Conservation (phyloP, 2,888 invertebrate species). For the Sphinx pinastri region DNA sequence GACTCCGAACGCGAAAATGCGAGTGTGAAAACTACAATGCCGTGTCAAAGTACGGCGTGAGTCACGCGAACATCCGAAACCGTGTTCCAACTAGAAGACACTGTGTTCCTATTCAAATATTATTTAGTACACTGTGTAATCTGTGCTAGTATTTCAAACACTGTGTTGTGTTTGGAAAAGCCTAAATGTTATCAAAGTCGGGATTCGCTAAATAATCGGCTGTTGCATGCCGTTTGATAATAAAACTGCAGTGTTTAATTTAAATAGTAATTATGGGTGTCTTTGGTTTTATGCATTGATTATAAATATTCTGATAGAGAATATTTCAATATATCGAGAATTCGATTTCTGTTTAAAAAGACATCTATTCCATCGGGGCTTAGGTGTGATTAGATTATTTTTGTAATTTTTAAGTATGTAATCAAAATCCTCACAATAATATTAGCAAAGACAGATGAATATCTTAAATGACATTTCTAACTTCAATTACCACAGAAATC, state of each 20-base stretch:
- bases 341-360: background rate
- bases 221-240: constrained; percentile 71
- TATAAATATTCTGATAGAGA: background rate
- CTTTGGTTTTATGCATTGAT: background rate
- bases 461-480: no score
- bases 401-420: no score
- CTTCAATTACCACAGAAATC: background rate
- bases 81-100: constrained; percentile 44
- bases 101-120: constrained; percentile 33
- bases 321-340: no score
- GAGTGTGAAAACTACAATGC: constrained; percentile 74
- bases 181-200: constrained; percentile 60
- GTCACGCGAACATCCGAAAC: constrained; percentile 62
- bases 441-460: no score
- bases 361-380: background rate
- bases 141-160: background rate
- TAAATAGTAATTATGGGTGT: background rate
- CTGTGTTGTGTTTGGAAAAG: constrained; percentile 24
- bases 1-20: constrained; percentile 72
- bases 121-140: background rate
- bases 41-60: constrained; percentile 63
- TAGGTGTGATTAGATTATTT: no score
- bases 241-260: constrained; percentile 64
- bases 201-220: constrained; percentile 64
- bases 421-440: no score